Base-by-base conservation (phyloP, 2,888 invertebrate genomes). In the Cremastinae sp. region DNA sequence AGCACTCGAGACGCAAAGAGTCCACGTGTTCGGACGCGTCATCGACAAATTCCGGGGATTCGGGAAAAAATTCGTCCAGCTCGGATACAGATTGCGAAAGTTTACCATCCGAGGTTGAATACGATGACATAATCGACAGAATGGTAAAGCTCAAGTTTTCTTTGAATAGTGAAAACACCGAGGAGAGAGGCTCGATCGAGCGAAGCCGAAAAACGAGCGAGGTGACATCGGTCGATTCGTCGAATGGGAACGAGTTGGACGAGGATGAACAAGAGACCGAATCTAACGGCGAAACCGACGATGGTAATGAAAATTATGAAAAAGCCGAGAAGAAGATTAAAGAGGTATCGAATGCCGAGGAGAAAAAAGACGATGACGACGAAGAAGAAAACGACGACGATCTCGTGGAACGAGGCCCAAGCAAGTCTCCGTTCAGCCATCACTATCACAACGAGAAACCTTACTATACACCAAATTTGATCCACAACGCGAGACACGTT, bases 321-420 rank as follows among this genome's bases (percentile, higher is more conserved):
- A 51, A 34, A 34, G 54, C 20, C n/a, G 16, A 18, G 20, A 56
- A 64, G 9, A 47, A 54, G 0, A 14, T 18, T 36, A 22, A 12
- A 53, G 58, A 53, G 28, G 2, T 28, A 22, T 9, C 22, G 49
- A 53, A 43, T 28, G 16, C 7, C 59, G n/a, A 58, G 43, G 51
- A 51, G 9, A 56, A 73, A 14, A 38, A 5, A 9, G 41, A 53
- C 34, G 54, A 71, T n/a, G 71, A 58, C n/a, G 59, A 77, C 36
- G 49, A 65, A 7, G 72, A 65, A 4, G 69, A 77, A 2, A 70
- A 71, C 1, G 70, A 79, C 0, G 75, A 78, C 0, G 80, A 81
- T 45, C 73, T 86, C 1, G 75, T 84, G 7, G 81, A 82, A 56
- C 83, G 86, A 0, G 87, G 86, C 2, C 86, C 86, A 2, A 79